A percentile compares a stretch with the other conserved stretches of the same genome.
Conservation (phyloP, 2,888 invertebrate genomes). For the Cosmia trapezina region DNA sequence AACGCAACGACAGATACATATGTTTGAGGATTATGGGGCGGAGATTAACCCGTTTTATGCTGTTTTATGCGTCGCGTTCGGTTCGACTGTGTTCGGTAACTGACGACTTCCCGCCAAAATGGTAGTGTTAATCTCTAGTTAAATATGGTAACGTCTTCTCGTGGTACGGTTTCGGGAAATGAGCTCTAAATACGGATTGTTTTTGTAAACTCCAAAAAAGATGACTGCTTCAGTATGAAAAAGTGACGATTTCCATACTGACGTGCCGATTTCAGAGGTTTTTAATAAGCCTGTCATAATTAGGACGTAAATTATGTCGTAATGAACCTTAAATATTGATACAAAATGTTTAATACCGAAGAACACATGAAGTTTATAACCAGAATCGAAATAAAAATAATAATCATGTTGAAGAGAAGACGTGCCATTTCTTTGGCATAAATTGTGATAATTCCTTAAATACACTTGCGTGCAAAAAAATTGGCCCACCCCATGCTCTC, state of each 20-base stretch:
- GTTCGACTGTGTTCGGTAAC: conserved; percentile 72
- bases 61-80: conserved; percentile 83
- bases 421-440: neutral
- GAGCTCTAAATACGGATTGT: conserved; percentile 80
- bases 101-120: conserved; percentile 86
- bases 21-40: conserved; percentile 85
- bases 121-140: conserved; percentile 82
- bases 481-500: too few relatives aligned
- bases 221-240: conserved; percentile 36
- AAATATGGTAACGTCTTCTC: conserved; percentile 80
- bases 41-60: conserved; percentile 88
- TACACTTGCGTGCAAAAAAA: too few relatives aligned
- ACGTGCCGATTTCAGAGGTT: conserved; percentile 5
- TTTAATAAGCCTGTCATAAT: conserved; percentile 18
- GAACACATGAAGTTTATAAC: conserved; percentile 3
- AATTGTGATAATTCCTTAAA: neutral
- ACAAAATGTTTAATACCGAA: conserved; percentile 1
- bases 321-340: conserved; percentile 10
- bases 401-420: conserved; percentile 7
- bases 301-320: conserved; percentile 10
- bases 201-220: conserved; percentile 72
- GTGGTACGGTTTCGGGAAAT: conserved; percentile 77
- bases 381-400: conserved; percentile 22
- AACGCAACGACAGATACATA: conserved; percentile 89
- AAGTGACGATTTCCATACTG: conserved; percentile 44